phyloP scores from a whole-genome alignment of 2,797 vertebrate species.

The Aeoliscus strigatus region DNA sequence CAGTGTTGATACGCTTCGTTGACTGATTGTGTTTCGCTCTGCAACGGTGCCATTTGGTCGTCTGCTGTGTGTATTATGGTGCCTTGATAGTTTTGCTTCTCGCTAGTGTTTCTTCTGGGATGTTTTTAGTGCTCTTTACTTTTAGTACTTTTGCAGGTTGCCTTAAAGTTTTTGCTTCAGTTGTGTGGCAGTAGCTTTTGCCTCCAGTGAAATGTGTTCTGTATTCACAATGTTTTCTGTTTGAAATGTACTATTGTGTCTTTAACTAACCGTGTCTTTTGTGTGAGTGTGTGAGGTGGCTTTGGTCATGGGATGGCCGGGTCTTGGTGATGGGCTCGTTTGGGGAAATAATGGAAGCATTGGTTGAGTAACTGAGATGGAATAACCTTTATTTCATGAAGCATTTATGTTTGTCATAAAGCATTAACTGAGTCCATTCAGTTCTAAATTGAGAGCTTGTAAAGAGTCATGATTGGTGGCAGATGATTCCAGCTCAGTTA shows the following conservation, averaged over 20 bases:
- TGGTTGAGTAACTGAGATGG: slow-evolving; percentile 47
- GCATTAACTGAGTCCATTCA: background rate
- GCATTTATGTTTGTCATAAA: too few species aligned
- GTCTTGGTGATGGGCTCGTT: slow-evolving; percentile 31
- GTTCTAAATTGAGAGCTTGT: background rate
- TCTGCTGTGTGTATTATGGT: slow-evolving; percentile 8
- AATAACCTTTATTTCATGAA: slow-evolving; percentile 12
- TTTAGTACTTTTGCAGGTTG: slow-evolving; percentile 10
- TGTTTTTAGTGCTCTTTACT: slow-evolving; percentile 1
- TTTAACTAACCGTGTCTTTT: slow-evolving; percentile 64
- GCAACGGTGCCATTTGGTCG: slow-evolving; percentile 1
- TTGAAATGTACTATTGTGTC: slow-evolving; percentile 44
- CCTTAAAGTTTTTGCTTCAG: slow-evolving; percentile 21
- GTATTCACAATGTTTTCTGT: slow-evolving; percentile 18
- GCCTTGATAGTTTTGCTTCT: slow-evolving; percentile 19
- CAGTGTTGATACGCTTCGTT: slow-evolving; percentile 18
- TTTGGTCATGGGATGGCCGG: slow-evolving; percentile 55
- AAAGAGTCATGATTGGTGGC: background rate
- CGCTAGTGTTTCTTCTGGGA: slow-evolving; percentile 11
- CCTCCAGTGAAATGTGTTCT: background rate
- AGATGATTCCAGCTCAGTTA: slow-evolving; percentile 52
- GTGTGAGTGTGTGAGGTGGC: slow-evolving; percentile 70
- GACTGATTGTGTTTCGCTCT: slow-evolving; percentile 14
- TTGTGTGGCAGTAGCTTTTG: slow-evolving; percentile 1
- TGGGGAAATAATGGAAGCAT: slow-evolving; percentile 16